Evolutionary conservation across 2,113 vertebrate genomes (phyloP), one percentile per base, ranked within the genome.

Genomic region (Callipepla californica): DNA sequence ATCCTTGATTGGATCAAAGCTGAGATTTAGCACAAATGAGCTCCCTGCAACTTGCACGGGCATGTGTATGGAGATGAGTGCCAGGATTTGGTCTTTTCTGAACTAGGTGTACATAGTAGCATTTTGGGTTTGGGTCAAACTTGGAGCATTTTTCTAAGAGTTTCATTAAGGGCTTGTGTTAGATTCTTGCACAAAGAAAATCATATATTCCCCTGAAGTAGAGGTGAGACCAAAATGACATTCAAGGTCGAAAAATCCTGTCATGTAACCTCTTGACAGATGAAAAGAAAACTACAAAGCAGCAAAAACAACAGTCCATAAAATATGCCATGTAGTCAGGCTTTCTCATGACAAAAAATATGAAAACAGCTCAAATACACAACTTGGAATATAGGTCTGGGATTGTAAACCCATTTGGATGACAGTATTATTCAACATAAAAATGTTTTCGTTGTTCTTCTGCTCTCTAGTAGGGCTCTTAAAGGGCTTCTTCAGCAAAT

Each of bases 251-350:
- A 75, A 95, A 91, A 97, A 94, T 79, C 80, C 91, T 96, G 90
- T 96, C 92, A 85, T 91, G 75, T 97, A 96, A 96, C 88, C 70
- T 87, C 63, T 85, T 96, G 88, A 94, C 90, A 95, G 85, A 96
- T 91, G 83, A 94, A 94, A 97, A 95, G 89, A 89, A 86, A 97
- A 96, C 94, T 73, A 94, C 79, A 94, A 94, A 96, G 90, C 73
- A 91, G 67, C 48, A 85, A 87, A 94, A 95, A 50, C 75, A 97
- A 86, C 73, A 94, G 86, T 74, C 82, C 87, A 67, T 92, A 95
- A 97, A 96, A 91, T 80, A 88, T 91, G 81, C 90, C 83, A 90
- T 95, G 85, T 69, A 83, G 58, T 69, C n/a, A 94, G 72, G 85
- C 93, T 91, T 96, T 95, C 87, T 96, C 61, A 80, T 92, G 78